Conservation (phyloP, 2,888 invertebrate species). For the Standfussiana lucernea region DNA sequence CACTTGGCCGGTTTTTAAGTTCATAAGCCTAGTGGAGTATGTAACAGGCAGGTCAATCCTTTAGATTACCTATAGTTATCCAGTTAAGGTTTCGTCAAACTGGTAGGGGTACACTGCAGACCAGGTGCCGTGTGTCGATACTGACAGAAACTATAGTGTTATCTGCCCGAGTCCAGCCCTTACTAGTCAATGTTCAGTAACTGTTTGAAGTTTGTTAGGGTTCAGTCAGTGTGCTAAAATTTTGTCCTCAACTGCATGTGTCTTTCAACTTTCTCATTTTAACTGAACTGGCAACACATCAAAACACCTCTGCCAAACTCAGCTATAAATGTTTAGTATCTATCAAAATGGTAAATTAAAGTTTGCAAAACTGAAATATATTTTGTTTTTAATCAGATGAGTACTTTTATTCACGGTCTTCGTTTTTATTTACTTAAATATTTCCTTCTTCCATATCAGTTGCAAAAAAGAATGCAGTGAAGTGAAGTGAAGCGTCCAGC, state of each 20-base stretch:
- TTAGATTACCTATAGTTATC: background rate
- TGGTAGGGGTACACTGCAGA: background rate
- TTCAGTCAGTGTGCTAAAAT: too few species aligned
- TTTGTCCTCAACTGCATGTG: too few species aligned
- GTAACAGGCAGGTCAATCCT: background rate
- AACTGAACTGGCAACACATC: background rate
- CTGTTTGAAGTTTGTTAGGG: too few species aligned
- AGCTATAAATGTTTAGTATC: background rate
- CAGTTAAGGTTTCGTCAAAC: background rate
- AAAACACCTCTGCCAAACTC: background rate
- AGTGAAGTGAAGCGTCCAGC: background rate
- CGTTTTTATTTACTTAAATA: background rate
- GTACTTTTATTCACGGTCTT: background rate
- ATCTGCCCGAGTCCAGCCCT: background rate
- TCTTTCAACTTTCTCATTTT: background rate
- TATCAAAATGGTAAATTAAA: background rate
- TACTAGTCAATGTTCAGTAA: background rate
- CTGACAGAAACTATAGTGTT: background rate
- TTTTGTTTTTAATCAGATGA: too few species aligned
- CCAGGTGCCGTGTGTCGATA: background rate
- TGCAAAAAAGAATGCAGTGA: background rate
- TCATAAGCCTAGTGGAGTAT: background rate
- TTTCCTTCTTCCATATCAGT: background rate
- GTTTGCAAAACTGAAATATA: background rate
- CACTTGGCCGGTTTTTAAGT: too few species aligned